Evolutionary conservation across 1,140 invertebrate species (phyloP).

Genomic region (Liolophura sinensis): DNA sequence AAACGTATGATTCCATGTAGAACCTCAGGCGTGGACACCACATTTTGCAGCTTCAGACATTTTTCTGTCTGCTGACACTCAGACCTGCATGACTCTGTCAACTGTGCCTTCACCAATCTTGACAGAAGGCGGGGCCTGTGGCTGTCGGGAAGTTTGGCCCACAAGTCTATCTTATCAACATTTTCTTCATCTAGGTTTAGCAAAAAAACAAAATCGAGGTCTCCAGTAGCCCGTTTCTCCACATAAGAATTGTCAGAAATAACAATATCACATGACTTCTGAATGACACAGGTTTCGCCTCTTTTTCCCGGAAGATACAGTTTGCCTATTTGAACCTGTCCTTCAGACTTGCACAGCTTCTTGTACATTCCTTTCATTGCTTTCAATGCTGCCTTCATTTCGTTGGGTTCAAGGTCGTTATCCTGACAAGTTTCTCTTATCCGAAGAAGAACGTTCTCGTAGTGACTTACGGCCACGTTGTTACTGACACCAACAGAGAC

Average conservation of each 20-base stretch:
- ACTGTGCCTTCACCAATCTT: conserved; percentile 20
- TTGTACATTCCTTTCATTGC: too few relatives aligned
- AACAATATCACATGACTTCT: conserved; percentile 18
- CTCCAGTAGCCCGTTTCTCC: conserved; percentile 6
- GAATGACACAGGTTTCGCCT: too few relatives aligned
- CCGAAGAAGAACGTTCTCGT: too few relatives aligned
- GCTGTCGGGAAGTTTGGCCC: conserved; percentile 20
- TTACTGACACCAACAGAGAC: conserved; percentile 22
- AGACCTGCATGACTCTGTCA: conserved; percentile 12
- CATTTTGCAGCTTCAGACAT: conserved; percentile 2
- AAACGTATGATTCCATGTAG: conserved; percentile 19
- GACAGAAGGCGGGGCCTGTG: conserved; percentile 25
- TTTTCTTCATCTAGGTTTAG: conserved; percentile 17
- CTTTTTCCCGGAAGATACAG: too few relatives aligned
- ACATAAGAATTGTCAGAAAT: conserved; percentile 16
- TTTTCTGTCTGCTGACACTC: background rate
- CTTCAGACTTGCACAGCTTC: too few relatives aligned
- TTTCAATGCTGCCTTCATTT: too few relatives aligned
- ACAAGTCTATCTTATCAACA: conserved; percentile 3
- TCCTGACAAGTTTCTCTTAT: too few relatives aligned
- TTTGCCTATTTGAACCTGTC: too few relatives aligned
- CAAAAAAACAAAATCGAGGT: conserved; percentile 14
- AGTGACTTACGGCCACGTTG: too few relatives aligned
- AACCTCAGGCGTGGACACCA: conserved; percentile 12
- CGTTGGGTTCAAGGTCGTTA: too few relatives aligned